Evolutionary conservation across 2,113 vertebrate species (phyloP), one percentile per base, ranked within the genome.

Genomic region (Paratilapia polleni): DNA sequence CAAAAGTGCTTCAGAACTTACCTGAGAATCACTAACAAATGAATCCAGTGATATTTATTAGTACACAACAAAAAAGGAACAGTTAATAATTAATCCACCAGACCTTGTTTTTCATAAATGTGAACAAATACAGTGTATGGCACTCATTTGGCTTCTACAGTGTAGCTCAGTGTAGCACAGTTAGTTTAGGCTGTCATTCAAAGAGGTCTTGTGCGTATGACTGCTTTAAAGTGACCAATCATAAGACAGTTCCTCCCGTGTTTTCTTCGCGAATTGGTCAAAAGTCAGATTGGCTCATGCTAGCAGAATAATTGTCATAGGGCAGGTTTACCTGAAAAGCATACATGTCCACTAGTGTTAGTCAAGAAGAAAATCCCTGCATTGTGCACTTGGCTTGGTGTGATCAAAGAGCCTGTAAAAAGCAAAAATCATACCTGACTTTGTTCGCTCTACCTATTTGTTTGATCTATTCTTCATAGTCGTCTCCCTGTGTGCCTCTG

Each of bases 1-100:
- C 64, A 17, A 0, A 49, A 52, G 24, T 0, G 17, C 66, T 73
- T 52, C 43, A 47, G 49, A 73, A 73, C 1, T 52, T 49, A 13
- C 43, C 66, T 70, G 66, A 49, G 47, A 70, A 1, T 28, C 2
- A 49, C 22, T 2, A 49, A 68, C 47, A 3, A 4, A 1, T 41
- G 24, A 20, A 11, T 49, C 64, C 41, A 28, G 41, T 49, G 47
- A 4, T 49, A 19, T 28, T 19, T 68, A 28, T 68, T 41, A 4
- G 5, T 12, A 19, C 41, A 43, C 63, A 24, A 15, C 36, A 66
- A 64, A 26, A 17, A 68, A 68, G 28, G 41, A 3, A 41, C 11
- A 41, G 10, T 19, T 49, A 22, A 68, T 47, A 66, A 36, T 3
- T 66, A 43, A 66, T 66, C 43, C 36, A 66, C 36, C 2, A 8